These are phyloP conservation scores for Zoanthus gigantus DNA, from an alignment of 92 coral and sea anemone genomes.

Conservation along the genomic window DNA sequence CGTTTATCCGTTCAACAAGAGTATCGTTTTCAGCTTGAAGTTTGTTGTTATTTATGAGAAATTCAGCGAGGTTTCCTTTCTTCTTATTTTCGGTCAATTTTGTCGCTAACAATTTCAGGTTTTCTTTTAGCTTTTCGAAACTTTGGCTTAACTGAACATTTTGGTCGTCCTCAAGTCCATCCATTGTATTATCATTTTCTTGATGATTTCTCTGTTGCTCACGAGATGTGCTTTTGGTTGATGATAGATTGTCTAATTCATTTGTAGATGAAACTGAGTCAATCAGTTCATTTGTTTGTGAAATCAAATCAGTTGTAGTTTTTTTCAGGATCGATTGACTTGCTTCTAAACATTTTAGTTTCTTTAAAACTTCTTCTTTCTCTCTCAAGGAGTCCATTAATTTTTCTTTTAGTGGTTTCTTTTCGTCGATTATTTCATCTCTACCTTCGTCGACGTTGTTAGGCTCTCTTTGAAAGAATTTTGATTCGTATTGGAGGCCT, in stretches of 20 bases:
- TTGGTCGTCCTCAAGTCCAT: conserved; percentile 46
- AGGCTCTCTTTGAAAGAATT: not conserved
- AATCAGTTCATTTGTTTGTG: conserved; percentile 62
- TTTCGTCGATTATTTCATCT: conserved; percentile 47
- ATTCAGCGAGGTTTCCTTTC: conserved; percentile 42
- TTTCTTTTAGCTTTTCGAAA: conserved; percentile 62
- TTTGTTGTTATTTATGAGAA: conserved; percentile 50
- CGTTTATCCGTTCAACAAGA: conserved; percentile 11
- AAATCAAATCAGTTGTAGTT: conserved; percentile 51
- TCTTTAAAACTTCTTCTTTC: conserved; percentile 49
- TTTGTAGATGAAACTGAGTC: conserved; percentile 11
- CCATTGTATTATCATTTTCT: conserved; percentile 29
- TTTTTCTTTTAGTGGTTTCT: conserved; percentile 51
- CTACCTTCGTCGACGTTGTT: conserved; percentile 27
- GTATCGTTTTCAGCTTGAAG: conserved; percentile 12
- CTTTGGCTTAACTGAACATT: conserved; percentile 50
- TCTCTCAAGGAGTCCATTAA: conserved; percentile 53
- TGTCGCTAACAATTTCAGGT: conserved; percentile 59
- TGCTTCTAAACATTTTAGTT: conserved; percentile 59
- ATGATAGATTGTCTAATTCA: not conserved
- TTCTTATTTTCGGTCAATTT: conserved; percentile 49
- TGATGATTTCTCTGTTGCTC: conserved; percentile 2
- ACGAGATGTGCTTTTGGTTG: not conserved
- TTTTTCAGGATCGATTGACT: conserved; percentile 45
- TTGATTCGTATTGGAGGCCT: conserved; percentile 20